phyloP scores from a whole-genome alignment of 2,888 invertebrate species.

The Drosophila cyrtoloma region DNA sequence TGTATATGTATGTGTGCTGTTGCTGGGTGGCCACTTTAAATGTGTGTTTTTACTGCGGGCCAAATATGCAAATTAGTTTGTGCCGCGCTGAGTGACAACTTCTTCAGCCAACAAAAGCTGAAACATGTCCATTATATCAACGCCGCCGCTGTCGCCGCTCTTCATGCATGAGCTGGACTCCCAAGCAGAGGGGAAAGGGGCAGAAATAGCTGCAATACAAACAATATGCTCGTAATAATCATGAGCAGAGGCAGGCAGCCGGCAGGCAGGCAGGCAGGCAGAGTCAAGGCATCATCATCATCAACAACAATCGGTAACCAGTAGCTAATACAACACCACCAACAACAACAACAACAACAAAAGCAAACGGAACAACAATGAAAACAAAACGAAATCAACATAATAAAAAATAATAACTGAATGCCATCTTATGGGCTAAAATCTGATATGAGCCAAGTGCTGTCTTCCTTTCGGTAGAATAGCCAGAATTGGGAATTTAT shows the following conservation, averaged over 20 bases:
- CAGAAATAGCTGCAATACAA: constrained; percentile 55
- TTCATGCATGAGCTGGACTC: constrained; percentile 69
- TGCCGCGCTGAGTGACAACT: constrained; percentile 72
- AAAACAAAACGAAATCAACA: constrained; percentile 45
- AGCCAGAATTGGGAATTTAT: background rate
- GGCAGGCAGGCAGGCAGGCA: constrained; percentile 20
- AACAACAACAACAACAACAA: constrained; percentile 27
- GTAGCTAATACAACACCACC: constrained; percentile 42
- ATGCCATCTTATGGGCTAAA: constrained; percentile 29
- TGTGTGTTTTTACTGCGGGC: constrained; percentile 74
- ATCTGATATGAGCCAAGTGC: constrained; percentile 32
- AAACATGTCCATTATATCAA: constrained; percentile 78
- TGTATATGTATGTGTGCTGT: constrained; percentile 29
- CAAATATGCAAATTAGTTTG: constrained; percentile 79
- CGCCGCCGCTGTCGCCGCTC: constrained; percentile 48
- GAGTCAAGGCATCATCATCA: constrained; percentile 53
- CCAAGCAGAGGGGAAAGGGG: constrained; percentile 16
- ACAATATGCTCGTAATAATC: constrained; percentile 60
- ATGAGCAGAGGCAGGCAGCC: constrained; percentile 13
- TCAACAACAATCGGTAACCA: constrained; percentile 56
- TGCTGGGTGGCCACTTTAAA: constrained; percentile 81
- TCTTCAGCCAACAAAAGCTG: constrained; percentile 77
- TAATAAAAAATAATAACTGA: constrained; percentile 31
- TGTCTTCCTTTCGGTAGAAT: background rate
- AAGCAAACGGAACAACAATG: constrained; percentile 41